These are phyloP conservation scores for Oenanthe melanoleuca DNA, from an alignment of 2,113 vertebrate genomes.

Conservation along the genomic window DNA sequence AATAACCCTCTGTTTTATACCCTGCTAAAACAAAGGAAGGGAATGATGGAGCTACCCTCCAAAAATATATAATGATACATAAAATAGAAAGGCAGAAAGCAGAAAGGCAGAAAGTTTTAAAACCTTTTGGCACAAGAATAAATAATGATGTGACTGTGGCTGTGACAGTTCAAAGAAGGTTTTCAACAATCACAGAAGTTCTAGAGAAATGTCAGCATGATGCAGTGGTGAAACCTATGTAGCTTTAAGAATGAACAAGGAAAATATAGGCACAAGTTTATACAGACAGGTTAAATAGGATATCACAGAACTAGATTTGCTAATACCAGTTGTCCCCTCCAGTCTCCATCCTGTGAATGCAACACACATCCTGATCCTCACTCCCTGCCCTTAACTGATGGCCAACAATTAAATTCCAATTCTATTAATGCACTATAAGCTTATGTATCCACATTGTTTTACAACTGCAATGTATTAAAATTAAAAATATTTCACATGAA, in stretches of 20 bases:
- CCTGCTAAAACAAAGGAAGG: neutral
- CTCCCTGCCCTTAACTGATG: neutral
- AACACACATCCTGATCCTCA: neutral
- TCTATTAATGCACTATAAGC: neutral
- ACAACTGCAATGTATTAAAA: neutral
- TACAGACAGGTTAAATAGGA: neutral
- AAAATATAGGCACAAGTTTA: neutral
- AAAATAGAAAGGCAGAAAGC: neutral
- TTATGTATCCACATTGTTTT: neutral
- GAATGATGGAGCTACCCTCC: neutral
- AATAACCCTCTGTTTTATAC: neutral
- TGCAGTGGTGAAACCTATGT: neutral
- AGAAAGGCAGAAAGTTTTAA: neutral
- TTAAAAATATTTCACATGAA: neutral
- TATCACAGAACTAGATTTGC: neutral
- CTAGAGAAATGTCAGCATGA: neutral
- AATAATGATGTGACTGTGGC: neutral
- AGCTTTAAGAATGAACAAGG: neutral
- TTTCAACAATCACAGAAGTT: neutral
- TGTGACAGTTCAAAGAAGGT: neutral
- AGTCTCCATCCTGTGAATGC: neutral
- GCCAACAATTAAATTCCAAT: neutral
- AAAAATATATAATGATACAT: neutral
- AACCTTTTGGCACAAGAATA: neutral
- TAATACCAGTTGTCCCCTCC: neutral